Conservation (phyloP, 1,140 invertebrate species). For the Neotoxoptera formosana region DNA sequence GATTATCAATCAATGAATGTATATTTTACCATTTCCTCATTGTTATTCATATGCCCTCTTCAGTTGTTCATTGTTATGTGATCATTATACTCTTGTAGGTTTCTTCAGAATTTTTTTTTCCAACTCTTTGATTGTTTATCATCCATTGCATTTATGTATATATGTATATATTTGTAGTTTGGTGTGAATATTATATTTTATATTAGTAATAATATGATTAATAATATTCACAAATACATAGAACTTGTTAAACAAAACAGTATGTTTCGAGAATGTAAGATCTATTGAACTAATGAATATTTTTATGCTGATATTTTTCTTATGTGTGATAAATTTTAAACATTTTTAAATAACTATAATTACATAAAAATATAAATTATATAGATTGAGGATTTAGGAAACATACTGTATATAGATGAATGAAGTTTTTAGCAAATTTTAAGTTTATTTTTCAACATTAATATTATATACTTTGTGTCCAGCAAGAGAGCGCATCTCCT, state of each 20-base stretch:
- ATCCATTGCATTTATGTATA: background rate
- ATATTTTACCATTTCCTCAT: slow-evolving; percentile 39
- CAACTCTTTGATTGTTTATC: background rate
- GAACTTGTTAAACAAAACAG: background rate
- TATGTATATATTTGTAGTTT: slow-evolving; percentile 33
- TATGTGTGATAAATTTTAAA: background rate
- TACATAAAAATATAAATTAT: background rate
- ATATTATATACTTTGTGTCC: background rate
- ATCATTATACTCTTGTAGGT: slow-evolving; percentile 49
- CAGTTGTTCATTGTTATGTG: slow-evolving; percentile 43
- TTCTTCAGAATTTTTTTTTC: slow-evolving; percentile 14
- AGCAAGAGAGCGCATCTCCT: too few relatives aligned
- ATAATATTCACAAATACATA: slow-evolving; percentile 19
- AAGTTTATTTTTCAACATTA: background rate
- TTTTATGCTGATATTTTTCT: background rate
- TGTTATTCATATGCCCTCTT: slow-evolving; percentile 46
- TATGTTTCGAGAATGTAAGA: background rate
- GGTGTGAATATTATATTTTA: background rate
- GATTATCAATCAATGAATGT: slow-evolving; percentile 29
- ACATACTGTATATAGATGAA: background rate
- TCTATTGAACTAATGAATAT: background rate
- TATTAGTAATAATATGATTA: background rate
- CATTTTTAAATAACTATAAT: background rate
- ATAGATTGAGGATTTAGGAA: background rate
- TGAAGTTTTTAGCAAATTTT: background rate